Evolutionary conservation across 2,797 vertebrate species (phyloP).

Genomic region (Periophthalmus magnuspinnatus): DNA sequence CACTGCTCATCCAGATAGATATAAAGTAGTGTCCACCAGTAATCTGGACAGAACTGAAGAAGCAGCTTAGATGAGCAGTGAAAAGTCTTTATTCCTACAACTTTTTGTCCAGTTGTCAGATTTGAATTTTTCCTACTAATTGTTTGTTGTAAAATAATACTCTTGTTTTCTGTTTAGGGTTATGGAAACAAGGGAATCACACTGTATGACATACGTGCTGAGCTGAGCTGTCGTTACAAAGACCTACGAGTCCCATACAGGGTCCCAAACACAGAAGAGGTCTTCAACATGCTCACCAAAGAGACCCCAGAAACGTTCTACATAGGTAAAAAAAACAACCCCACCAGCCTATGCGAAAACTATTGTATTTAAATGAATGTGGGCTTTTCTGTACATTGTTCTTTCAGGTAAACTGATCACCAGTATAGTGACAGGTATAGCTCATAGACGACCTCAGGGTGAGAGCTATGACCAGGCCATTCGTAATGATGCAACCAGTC

Average conservation of each 20-base stretch:
- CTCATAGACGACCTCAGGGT: slow-evolving; percentile 94
- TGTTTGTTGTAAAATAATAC: slow-evolving; percentile 46
- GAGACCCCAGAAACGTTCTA: slow-evolving; percentile 99
- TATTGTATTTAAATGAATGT: background rate
- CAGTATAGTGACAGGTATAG: slow-evolving; percentile 93
- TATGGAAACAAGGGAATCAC: slow-evolving; percentile 99
- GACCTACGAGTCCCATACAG: slow-evolving; percentile 92
- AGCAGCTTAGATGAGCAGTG: too few relatives aligned
- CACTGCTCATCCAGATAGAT: too few relatives aligned
- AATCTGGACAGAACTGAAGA: too few relatives aligned
- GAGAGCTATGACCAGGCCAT: slow-evolving; percentile 99
- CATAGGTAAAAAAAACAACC: slow-evolving; percentile 83
- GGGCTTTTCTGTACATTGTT: background rate
- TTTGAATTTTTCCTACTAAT: too few relatives aligned
- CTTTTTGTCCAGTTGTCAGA: too few relatives aligned
- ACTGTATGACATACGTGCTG: slow-evolving; percentile 95
- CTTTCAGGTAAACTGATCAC: slow-evolving; percentile 92
- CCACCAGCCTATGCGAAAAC: background rate
- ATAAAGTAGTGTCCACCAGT: too few relatives aligned
- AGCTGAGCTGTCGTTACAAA: slow-evolving; percentile 97
- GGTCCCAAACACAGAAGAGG: slow-evolving; percentile 93
- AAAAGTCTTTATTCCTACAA: too few relatives aligned
- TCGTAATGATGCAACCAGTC: slow-evolving; percentile 90
- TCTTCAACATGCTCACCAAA: slow-evolving; percentile 98
- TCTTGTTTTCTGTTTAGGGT: too few relatives aligned